A percentile compares a stretch with the other conserved stretches of the same genome.
Conservation (phyloP, 2,888 invertebrate species). For the Yponomeuta plumbellus region DNA sequence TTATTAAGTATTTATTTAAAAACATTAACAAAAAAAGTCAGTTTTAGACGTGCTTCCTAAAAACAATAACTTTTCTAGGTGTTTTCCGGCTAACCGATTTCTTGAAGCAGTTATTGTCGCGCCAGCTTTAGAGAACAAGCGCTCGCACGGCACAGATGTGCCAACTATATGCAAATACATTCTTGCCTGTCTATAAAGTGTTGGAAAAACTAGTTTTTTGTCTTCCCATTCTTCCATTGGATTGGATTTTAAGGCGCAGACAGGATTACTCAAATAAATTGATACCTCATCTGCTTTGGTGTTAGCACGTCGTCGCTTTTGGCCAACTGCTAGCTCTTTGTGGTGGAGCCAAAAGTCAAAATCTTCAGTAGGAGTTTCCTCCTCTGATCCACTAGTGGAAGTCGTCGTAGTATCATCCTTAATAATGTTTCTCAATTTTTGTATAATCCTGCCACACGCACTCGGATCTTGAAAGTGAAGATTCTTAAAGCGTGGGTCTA, state of each 20-base stretch:
- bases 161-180: slow-evolving; percentile 16
- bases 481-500: slow-evolving; percentile 23
- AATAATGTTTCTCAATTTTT: slow-evolving; percentile 23
- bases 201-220: slow-evolving; percentile 18
- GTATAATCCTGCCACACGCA: slow-evolving; percentile 28
- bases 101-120: slow-evolving; percentile 20
- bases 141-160: slow-evolving; percentile 1
- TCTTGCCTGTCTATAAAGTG: slow-evolving; percentile 26
- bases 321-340: slow-evolving; percentile 23
- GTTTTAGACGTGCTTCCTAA: slow-evolving; percentile 12
- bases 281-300: slow-evolving; percentile 20
- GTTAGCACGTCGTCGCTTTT: slow-evolving; percentile 19
- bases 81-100: slow-evolving; percentile 21
- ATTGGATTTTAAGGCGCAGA: slow-evolving; percentile 20
- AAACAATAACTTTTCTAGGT: slow-evolving; percentile 18
- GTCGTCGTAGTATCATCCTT: slow-evolving; percentile 6
- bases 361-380: slow-evolving; percentile 21
- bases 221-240: slow-evolving; percentile 21
- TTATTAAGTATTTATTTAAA: slow-evolving; percentile 4
- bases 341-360: slow-evolving; percentile 24
- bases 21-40: background rate
- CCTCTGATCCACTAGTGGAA: slow-evolving; percentile 20
- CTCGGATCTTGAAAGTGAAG: slow-evolving; percentile 24
- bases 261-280: slow-evolving; percentile 20
- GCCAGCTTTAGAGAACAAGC: slow-evolving; percentile 21